Evolutionary conservation across 2,797 vertebrate species (phyloP).

Genomic region (Malurus splendens): DNA sequence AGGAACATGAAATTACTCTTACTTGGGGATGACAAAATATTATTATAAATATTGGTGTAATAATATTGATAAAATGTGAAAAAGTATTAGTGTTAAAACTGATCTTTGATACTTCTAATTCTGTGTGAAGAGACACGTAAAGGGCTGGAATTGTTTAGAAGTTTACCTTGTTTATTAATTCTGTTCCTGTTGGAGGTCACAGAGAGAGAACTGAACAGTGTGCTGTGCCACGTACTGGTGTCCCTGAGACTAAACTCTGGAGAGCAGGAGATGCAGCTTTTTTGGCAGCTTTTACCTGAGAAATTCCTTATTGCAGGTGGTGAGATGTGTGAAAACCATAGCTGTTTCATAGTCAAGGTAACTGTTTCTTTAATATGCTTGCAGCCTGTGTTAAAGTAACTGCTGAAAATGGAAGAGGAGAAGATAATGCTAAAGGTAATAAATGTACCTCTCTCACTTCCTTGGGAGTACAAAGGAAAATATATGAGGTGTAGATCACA

Average conservation of each 20-base stretch:
- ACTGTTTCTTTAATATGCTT: background rate
- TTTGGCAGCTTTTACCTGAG: background rate
- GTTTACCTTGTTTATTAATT: background rate
- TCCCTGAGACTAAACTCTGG: background rate
- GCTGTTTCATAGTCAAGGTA: background rate
- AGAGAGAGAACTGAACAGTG: background rate
- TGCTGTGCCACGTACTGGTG: fast-evolving
- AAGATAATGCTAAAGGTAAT: background rate
- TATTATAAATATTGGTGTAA: background rate
- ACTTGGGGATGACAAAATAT: background rate
- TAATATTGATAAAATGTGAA: background rate
- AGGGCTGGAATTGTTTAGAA: background rate
- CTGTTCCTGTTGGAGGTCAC: background rate
- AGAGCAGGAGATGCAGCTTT: background rate
- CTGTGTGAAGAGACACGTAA: background rate
- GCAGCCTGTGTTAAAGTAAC: background rate
- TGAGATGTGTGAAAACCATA: background rate
- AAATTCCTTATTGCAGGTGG: background rate
- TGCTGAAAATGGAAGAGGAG: background rate
- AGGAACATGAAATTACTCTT: background rate
- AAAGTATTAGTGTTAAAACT: background rate
- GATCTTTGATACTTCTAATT: background rate
- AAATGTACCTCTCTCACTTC: background rate
- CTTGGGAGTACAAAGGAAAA: background rate
- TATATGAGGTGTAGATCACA: background rate